Percentiles rank a stretch among this genome's conserved stretches.
phyloP scores from a whole-genome alignment of 2,888 invertebrate species.

The Hemaris fuciformis region DNA sequence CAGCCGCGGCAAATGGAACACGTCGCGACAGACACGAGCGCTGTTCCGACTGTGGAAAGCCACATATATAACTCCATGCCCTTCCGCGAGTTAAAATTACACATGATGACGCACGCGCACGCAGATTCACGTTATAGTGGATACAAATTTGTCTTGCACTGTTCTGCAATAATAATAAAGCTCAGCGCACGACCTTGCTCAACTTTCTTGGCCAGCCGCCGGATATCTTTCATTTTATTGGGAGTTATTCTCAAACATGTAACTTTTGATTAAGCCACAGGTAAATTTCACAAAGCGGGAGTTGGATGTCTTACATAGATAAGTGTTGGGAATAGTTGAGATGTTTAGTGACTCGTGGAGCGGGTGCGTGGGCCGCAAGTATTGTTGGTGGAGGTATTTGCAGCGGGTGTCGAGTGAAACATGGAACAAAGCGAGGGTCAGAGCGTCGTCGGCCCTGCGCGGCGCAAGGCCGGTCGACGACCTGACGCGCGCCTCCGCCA shows the following conservation, averaged over 20 bases:
- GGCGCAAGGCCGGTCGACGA: conserved; percentile 79
- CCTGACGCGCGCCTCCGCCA: conserved; percentile 57
- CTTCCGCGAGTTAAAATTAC: conserved; percentile 77
- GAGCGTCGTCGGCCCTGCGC: conserved; percentile 60
- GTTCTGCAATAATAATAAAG: conserved; percentile 75
- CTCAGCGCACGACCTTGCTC: conserved; percentile 70
- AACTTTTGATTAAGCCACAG: conserved; percentile 15
- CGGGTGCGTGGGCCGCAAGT: conserved; percentile 42
- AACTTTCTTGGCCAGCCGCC: conserved; percentile 65
- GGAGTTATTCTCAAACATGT: conserved; percentile 18
- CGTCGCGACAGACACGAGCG: conserved; percentile 50
- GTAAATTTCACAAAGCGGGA: background rate
- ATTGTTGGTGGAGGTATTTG: conserved; percentile 38
- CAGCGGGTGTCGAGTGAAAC: conserved; percentile 41
- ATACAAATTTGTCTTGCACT: conserved; percentile 68
- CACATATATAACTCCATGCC: conserved; percentile 62
- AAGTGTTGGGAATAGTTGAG: conserved; percentile 26
- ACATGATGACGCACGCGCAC: conserved; percentile 69
- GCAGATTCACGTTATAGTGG: conserved; percentile 53
- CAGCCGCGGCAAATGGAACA: conserved; percentile 52
- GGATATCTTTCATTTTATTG: conserved; percentile 36
- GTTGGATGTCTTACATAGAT: conserved; percentile 14
- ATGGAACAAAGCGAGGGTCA: conserved; percentile 71
- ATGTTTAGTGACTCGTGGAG: conserved; percentile 29
- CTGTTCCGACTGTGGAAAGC: conserved; percentile 58